These are phyloP conservation scores for Emberiza fucata DNA, from an alignment of 2,113 vertebrate species.

Conservation along the genomic window DNA sequence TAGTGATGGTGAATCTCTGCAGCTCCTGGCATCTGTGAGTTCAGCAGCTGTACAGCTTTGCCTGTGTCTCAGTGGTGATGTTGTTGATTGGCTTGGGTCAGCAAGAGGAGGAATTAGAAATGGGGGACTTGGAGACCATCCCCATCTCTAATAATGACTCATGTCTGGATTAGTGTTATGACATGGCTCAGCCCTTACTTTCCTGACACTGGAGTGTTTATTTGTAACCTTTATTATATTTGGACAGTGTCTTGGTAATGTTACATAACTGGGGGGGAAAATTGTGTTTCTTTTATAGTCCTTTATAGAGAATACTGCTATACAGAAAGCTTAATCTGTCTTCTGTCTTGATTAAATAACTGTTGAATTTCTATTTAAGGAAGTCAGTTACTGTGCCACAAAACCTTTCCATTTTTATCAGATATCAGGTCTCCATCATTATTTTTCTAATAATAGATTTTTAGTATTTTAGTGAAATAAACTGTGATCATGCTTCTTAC, in stretches of 20 bases:
- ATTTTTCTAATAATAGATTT: background rate
- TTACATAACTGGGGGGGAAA: rapidly evolving
- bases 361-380: background rate
- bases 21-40: background rate
- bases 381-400: background rate
- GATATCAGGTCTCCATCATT: background rate
- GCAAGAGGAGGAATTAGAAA: background rate
- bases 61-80: background rate
- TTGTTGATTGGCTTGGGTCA: background rate
- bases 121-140: background rate
- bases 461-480: background rate
- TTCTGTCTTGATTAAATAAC: background rate
- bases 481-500: background rate
- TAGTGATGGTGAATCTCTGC: background rate
- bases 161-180: background rate
- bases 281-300: background rate
- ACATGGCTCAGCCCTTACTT: background rate
- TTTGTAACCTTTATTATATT: background rate
- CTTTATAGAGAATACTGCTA: background rate
- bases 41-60: background rate
- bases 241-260: background rate
- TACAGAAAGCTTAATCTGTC: background rate
- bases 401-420: background rate
- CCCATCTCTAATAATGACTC: background rate
- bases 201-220: background rate